A percentile compares a stretch with the other conserved stretches of the same genome.
phyloP scores from a whole-genome alignment of 2,113 vertebrate genomes.

The Scatophagus argus region DNA sequence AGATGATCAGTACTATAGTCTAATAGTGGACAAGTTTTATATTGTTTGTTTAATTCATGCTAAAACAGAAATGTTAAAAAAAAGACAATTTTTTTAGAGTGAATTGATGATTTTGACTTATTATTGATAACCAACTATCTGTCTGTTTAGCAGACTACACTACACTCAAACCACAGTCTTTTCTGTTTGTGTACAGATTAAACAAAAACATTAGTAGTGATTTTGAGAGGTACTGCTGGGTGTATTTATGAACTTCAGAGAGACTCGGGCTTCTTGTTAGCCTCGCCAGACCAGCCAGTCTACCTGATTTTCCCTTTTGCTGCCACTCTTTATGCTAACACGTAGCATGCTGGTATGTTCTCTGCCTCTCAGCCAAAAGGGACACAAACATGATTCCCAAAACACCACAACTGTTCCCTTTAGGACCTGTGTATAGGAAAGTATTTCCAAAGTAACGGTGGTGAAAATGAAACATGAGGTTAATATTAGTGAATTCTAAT shows the following conservation, averaged over 20 bases:
- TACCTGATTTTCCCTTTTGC: neutral
- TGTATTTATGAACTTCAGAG: neutral
- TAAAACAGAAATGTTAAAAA: too few relatives aligned
- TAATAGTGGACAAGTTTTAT: too few relatives aligned
- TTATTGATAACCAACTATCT: too few relatives aligned
- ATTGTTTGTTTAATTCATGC: too few relatives aligned
- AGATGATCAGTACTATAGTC: too few relatives aligned
- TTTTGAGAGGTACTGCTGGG: neutral
- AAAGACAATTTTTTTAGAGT: too few relatives aligned
- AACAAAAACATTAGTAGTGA: neutral
- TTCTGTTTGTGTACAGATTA: neutral
- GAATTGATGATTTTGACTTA: too few relatives aligned
- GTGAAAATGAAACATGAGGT: neutral
- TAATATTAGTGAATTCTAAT: neutral
- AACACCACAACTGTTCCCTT: neutral
- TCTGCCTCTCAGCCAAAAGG: too few relatives aligned
- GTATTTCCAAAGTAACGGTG: neutral
- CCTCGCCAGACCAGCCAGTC: too few relatives aligned
- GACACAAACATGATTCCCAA: neutral
- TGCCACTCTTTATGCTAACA: neutral
- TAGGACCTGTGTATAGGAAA: neutral
- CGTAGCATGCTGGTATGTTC: neutral
- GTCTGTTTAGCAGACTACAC: neutral
- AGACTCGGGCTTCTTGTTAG: too few relatives aligned
- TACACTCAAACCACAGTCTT: too few relatives aligned